Evolutionary conservation across 1,140 invertebrate genomes (phyloP), one percentile per base, ranked within the genome.

Genomic region (Drosophila auraria): DNA sequence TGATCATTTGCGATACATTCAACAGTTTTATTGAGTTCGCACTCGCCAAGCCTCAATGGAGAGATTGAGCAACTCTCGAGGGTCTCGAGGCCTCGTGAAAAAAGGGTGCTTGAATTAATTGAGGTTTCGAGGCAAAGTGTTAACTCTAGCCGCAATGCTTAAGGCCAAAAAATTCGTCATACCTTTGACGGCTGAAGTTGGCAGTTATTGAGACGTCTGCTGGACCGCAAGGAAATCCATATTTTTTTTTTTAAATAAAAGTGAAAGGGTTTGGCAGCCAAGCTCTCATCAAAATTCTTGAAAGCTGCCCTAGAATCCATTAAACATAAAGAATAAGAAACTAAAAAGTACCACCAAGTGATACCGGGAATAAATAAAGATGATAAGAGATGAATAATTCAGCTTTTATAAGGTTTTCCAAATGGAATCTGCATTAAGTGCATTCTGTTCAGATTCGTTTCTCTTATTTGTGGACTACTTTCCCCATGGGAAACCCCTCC

Each of bases 1-100:
- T 56, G 57, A 63, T 60, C 58, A 78, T 56, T 58, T 54, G 33
- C 27, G 44, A 42, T 64, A 72, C 53, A 40, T 71, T 45, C 47
- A 62, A 38, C 30, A 53, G 20, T 51, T 75, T 51, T 80, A 42
- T 64, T 66, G 69, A 66, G 68, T 68, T 75, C 73, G 59, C 60
- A 62, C 42, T 78, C 38, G 42, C 14, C 59, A 59, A 77, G 61
- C 30, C 17, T 73, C 38, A 53, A 60, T 44, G 11, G 54, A 36
- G 54, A 36, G 38, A 59, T 73, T 53, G 68, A 45, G 68, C 53
- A 73, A 72, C 53, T 44, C 38, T 44, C 30, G 47, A 72, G 68
- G 38, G 38, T 11, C 38, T 73, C n/a, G 69, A 30, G 25, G 17
- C 14, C 11, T n/a, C 45, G 61, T 50, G 65, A 40, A 65, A 64